Evolutionary conservation across 1,140 invertebrate species (phyloP).

Genomic region (Meteorus sp.): DNA sequence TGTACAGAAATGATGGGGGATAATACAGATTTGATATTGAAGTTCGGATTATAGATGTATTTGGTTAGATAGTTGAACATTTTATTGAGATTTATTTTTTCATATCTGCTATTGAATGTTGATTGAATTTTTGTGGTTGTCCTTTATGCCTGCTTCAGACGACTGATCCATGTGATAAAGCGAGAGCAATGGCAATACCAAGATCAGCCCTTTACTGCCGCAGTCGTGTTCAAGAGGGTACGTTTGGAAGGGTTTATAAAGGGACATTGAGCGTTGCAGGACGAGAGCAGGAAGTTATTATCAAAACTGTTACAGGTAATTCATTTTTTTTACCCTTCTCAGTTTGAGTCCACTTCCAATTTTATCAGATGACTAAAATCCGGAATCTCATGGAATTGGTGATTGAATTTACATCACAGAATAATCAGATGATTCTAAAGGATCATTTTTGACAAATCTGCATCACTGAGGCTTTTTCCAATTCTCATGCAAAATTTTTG

Average conservation of each 20-base stretch:
- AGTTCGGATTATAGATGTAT: no score
- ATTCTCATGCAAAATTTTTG: no score
- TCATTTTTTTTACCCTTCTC: constrained; percentile 1
- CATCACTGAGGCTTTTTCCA: no score
- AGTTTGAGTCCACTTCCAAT: no score
- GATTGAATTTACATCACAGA: no score
- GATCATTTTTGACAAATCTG: no score
- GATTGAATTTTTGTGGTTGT: constrained; percentile 15
- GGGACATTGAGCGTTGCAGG: constrained; percentile 69
- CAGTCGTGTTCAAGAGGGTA: constrained; percentile 74
- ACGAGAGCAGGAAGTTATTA: constrained; percentile 74
- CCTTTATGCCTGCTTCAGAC: constrained; percentile 47
- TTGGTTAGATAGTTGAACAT: no score
- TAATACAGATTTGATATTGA: not conserved
- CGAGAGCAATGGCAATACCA: constrained; percentile 68
- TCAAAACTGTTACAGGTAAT: constrained; percentile 83
- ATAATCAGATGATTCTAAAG: no score
- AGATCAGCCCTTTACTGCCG: constrained; percentile 67
- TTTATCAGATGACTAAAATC: no score
- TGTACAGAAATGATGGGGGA: not conserved
- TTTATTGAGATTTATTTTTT: not conserved
- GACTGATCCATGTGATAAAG: constrained; percentile 67
- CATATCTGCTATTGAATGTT: not conserved
- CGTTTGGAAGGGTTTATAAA: constrained; percentile 79
- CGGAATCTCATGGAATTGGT: no score